Evolutionary conservation across 1,140 invertebrate species (phyloP).

Genomic region (Episyrphus balteatus): DNA sequence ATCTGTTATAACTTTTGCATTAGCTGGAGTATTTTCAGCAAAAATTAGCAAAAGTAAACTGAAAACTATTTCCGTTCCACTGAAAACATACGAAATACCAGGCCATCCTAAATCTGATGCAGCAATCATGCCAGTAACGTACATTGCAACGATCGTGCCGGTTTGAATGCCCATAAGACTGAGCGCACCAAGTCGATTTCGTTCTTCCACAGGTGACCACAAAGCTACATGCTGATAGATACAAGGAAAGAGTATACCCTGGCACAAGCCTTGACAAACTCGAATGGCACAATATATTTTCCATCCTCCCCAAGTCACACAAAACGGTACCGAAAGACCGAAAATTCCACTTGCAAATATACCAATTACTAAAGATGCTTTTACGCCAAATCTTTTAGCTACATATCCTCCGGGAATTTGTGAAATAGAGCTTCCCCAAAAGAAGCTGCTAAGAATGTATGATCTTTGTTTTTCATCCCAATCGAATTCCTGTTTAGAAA

Average conservation of each 20-base stretch:
- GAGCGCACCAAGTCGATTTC: conserved; percentile 46
- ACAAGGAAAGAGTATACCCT: conserved; percentile 70
- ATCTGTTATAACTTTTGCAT: conserved; percentile 45
- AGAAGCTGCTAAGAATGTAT: conserved; percentile 53
- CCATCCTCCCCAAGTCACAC: conserved; percentile 40
- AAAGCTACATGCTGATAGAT: conserved; percentile 48
- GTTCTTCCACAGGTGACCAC: conserved; percentile 44
- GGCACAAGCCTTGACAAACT: conserved; percentile 61
- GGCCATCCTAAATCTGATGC: conserved; percentile 59
- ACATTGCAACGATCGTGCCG: conserved; percentile 61
- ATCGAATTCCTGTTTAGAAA: conserved; percentile 24
- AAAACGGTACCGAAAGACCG: conserved; percentile 39
- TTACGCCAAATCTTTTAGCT: conserved; percentile 52
- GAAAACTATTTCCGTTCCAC: conserved; percentile 48
- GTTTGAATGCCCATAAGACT: conserved; percentile 55
- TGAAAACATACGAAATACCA: conserved; percentile 66
- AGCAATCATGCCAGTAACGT: conserved; percentile 54
- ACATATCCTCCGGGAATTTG: conserved; percentile 56
- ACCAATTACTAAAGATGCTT: conserved; percentile 47
- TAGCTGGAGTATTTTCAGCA: conserved; percentile 53
- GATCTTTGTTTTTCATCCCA: conserved; percentile 43
- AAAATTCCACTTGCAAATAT: conserved; percentile 37
- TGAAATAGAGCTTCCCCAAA: conserved; percentile 47
- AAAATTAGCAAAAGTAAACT: conserved; percentile 50
- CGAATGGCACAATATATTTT: conserved; percentile 48